These are phyloP conservation scores for Nestor notabilis DNA, from an alignment of 2,113 vertebrate species.

Conservation along the genomic window DNA sequence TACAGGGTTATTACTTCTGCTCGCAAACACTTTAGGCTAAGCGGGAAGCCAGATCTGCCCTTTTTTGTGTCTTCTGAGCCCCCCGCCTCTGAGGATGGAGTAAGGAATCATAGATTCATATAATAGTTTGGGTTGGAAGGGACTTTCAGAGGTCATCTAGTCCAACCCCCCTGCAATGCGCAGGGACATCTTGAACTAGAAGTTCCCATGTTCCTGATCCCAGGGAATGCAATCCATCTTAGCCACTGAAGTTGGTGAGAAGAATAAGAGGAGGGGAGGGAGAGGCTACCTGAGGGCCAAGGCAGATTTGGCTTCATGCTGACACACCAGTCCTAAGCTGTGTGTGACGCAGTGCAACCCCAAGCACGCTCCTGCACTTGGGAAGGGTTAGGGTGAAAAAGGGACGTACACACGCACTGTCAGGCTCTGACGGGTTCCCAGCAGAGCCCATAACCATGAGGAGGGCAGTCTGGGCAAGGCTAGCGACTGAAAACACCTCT, in stretches of 20 bases:
- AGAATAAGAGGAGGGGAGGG: not conserved
- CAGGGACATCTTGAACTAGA: not conserved
- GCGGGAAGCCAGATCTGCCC: not conserved
- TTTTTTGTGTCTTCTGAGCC: not conserved
- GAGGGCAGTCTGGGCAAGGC: not conserved
- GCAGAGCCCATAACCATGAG: not conserved
- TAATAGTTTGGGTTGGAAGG: not conserved
- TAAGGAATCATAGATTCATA: not conserved
- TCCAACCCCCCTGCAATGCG: not conserved
- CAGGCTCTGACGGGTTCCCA: not conserved
- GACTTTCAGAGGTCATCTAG: not conserved
- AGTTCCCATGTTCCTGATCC: not conserved
- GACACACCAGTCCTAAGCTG: not conserved
- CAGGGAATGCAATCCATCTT: not conserved
- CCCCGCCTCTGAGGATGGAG: not conserved
- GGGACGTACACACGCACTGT: not conserved
- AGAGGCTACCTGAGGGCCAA: not conserved
- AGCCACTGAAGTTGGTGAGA: not conserved
- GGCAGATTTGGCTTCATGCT: not conserved
- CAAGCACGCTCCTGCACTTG: accelerated
- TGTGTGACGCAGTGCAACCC: accelerated
- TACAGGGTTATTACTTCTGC: not conserved
- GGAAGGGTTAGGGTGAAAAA: not conserved
- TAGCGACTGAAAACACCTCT: not conserved
- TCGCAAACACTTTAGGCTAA: not conserved